Conservation (phyloP, 2,113 vertebrate genomes). For the Erinaceus europaeus region DNA sequence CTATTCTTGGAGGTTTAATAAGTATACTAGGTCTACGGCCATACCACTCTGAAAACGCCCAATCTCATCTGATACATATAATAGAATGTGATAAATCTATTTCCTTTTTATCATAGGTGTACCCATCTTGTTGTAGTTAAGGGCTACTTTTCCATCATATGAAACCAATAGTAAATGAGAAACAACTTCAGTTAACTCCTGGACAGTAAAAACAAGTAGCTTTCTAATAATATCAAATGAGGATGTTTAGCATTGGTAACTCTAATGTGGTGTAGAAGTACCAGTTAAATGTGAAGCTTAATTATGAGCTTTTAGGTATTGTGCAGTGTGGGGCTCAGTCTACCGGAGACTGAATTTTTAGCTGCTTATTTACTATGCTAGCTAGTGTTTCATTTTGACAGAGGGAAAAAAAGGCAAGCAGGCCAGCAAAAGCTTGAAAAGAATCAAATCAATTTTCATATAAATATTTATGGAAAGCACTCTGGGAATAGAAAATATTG, state of each 20-base stretch:
- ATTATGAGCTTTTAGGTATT: background rate
- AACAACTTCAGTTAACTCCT: background rate
- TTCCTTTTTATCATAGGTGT: background rate
- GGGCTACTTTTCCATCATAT: background rate
- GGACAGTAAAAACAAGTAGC: slow-evolving; percentile 1
- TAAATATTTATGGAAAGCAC: slow-evolving; percentile 42
- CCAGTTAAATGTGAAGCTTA: background rate
- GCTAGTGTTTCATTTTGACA: background rate
- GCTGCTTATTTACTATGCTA: background rate
- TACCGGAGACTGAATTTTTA: background rate
- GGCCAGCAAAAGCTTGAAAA: slow-evolving; percentile 31
- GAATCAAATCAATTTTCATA: slow-evolving; percentile 45
- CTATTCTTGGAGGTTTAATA: slow-evolving; percentile 1
- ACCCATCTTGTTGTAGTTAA: background rate
- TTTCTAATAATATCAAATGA: slow-evolving; percentile 31
- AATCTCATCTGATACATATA: too few species aligned
- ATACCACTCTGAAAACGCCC: too few species aligned
- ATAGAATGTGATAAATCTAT: background rate
- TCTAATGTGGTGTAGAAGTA: background rate
- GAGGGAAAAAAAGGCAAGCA: background rate
- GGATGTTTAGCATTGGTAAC: slow-evolving; percentile 26
- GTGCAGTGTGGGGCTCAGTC: background rate
- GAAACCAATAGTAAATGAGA: background rate
- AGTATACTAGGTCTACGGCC: too few species aligned
- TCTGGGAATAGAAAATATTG: background rate